phyloP scores from a whole-genome alignment of 2,113 vertebrate genomes.

The Callorhinus ursinus region DNA sequence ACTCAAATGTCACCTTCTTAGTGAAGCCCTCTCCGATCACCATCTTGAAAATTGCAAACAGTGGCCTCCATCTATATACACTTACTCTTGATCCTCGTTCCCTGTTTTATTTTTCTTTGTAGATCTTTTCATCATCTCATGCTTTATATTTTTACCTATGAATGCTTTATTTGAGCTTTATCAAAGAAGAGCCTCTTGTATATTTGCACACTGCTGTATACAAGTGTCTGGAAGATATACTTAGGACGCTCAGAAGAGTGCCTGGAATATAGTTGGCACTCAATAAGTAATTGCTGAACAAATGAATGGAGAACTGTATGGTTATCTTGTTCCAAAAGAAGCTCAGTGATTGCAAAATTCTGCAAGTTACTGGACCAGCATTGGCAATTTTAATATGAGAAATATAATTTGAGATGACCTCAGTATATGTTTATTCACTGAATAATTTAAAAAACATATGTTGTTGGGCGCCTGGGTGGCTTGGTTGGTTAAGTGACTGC shows the following conservation, averaged over 20 bases:
- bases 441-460: neutral
- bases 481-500: too few relatives aligned
- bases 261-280: neutral
- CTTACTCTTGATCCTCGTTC: neutral
- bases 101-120: neutral
- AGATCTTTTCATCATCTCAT: neutral
- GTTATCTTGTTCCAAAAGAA: constrained; percentile 42
- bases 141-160: constrained; percentile 20
- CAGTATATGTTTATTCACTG: neutral
- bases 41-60: neutral
- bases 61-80: neutral
- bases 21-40: neutral
- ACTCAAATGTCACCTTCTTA: neutral
- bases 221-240: neutral
- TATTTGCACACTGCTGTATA: neutral
- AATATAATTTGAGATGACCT: constrained; percentile 40
- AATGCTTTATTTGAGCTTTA: constrained; percentile 33
- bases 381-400: neutral
- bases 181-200: neutral
- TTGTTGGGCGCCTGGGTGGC: neutral
- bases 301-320: neutral
- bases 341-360: neutral
- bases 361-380: neutral
- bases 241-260: neutral
- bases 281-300: neutral